Conservation (phyloP, 2,113 vertebrate genomes). For the Protobothrops mucrosquamatus region DNA sequence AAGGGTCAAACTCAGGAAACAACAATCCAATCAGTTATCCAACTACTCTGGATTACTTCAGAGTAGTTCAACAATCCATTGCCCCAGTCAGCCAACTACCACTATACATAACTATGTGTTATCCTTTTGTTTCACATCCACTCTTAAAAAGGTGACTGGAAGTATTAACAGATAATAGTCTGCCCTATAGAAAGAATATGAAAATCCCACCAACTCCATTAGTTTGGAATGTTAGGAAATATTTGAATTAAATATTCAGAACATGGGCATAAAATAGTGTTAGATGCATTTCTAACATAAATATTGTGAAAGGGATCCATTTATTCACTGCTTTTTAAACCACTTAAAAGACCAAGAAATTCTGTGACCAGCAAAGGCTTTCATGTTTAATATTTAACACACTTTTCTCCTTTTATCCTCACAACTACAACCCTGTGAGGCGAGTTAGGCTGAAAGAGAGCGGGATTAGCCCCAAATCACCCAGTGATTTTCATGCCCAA, state of each 20-base stretch:
- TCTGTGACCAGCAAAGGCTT: conserved; percentile 44
- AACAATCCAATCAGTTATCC: neutral
- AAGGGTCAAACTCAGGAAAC: neutral
- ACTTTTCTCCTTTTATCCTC: too few relatives aligned
- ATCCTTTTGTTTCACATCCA: neutral
- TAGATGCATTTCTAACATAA: conserved; percentile 33
- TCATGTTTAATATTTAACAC: conserved; percentile 54
- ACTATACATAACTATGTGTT: neutral
- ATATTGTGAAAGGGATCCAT: conserved; percentile 41
- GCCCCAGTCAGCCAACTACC: neutral
- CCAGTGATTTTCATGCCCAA: too few relatives aligned
- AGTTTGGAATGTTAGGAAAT: neutral
- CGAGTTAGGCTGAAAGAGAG: too few relatives aligned
- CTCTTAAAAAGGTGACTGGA: neutral
- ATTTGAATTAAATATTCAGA: neutral
- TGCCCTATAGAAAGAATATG: neutral
- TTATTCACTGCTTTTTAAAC: conserved; percentile 45
- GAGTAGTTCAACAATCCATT: neutral
- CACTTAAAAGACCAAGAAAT: conserved; percentile 53
- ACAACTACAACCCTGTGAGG: too few relatives aligned
- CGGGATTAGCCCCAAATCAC: too few relatives aligned
- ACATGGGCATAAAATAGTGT: neutral
- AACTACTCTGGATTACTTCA: neutral
- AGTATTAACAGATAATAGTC: neutral
- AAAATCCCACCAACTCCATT: neutral